Evolutionary conservation across 1,140 invertebrate species (phyloP), one percentile per base, ranked within the genome.

Genomic region (Dolichoris vasculosae): DNA sequence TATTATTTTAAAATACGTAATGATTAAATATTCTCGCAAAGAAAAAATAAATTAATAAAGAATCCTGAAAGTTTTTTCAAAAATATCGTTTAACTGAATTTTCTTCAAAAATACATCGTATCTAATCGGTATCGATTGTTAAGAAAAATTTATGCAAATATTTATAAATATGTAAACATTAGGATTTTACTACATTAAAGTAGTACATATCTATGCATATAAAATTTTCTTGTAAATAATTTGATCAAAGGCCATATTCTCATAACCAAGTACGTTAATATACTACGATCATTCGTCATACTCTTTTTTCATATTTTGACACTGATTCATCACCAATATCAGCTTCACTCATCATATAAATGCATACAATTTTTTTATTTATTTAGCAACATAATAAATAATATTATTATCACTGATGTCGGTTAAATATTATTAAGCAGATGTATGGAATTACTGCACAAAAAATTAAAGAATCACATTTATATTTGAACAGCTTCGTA

Each of bases 171-270:
- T n/a, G n/a, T n/a, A n/a, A n/a, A n/a, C n/a, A n/a, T n/a, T n/a
- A n/a, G n/a, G n/a, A n/a, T n/a, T n/a, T n/a, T n/a, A n/a, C n/a
- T n/a, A n/a, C n/a, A n/a, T n/a, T n/a, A n/a, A n/a, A n/a, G n/a
- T n/a, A n/a, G n/a, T 55, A 55, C 2, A 2, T 55, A 55, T 15
- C 17, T 55, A 55, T 15, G 51, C 20, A 26, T 26, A 59, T 13
- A 59, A 4, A 4, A 1, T 4, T 6, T 26, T 59, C 23, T 59
- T 59, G 26, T 9, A 59, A 23, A 26, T 81, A 59, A 81, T 17
- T 59, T 80, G 78, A 85, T 85, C 51, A 51, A 85, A 85, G 84
- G 63, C 77, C 77, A 81, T 75, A 48, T 55, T 85, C 32, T 32
- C 64, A 46, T 43, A 43, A 30, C 15, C 30, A n/a, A 55, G n/a